Evolutionary conservation across 2,113 vertebrate species (phyloP).

Genomic region (Egretta garzetta): DNA sequence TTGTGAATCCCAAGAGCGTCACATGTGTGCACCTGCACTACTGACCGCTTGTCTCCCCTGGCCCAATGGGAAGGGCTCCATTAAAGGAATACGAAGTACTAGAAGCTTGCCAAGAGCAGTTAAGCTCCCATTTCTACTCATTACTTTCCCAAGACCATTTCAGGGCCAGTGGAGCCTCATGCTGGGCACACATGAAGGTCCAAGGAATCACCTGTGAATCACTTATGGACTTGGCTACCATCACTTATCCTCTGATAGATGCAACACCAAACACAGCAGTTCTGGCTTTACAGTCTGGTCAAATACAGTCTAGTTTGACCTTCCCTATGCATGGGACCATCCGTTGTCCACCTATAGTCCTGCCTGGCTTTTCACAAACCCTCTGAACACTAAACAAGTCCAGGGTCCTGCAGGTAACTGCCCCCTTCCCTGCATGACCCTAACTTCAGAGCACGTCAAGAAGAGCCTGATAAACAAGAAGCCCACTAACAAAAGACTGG

Average conservation of each 20-base stretch:
- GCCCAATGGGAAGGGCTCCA: not conserved
- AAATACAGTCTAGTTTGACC: not conserved
- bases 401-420: not conserved
- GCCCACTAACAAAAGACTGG: not conserved
- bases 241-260: not conserved
- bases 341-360: fast-evolving
- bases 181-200: not conserved
- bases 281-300: not conserved
- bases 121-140: not conserved
- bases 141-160: not conserved
- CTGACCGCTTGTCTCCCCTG: not conserved
- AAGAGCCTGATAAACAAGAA: not conserved
- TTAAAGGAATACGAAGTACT: not conserved
- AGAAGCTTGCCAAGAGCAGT: not conserved
- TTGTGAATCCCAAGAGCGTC: fast-evolving
- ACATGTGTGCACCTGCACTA: not conserved
- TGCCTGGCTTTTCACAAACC: not conserved
- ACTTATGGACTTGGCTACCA: not conserved
- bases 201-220: not conserved
- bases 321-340: not conserved
- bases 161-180: not conserved
- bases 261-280: not conserved
- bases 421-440: not conserved
- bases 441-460: not conserved
- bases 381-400: not conserved